Evolutionary conservation across 2,888 invertebrate genomes (phyloP).

Genomic region (Drepanosiphum platanoidis): DNA sequence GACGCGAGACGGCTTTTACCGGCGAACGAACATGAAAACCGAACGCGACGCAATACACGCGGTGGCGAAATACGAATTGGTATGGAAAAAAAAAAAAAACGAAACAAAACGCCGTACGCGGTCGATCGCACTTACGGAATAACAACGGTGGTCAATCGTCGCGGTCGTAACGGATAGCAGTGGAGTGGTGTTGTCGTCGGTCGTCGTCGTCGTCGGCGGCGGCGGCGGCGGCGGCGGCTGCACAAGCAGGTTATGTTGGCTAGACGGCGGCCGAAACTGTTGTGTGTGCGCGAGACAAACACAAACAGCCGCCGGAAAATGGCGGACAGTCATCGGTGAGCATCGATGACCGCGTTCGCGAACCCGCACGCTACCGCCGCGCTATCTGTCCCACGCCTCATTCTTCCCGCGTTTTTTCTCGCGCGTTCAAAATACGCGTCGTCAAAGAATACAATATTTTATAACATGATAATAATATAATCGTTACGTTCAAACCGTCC

Average conservation of each 20-base stretch:
- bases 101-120: conserved; percentile 28
- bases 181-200: conserved; percentile 36
- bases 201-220: conserved; percentile 41
- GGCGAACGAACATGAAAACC: conserved; percentile 4
- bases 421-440: not conserved
- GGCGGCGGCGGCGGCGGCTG: conserved; percentile 23
- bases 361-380: not conserved
- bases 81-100: not conserved
- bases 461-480: no score
- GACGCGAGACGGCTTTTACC: conserved; percentile 27
- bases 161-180: conserved; percentile 55
- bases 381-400: not conserved
- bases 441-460: not conserved
- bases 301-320: conserved; percentile 60
- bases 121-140: conserved; percentile 26
- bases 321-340: conserved; percentile 58
- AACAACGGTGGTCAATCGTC: conserved; percentile 49
- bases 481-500: no score
- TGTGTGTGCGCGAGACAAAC: conserved; percentile 58
- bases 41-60: not conserved
- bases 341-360: conserved; percentile 58
- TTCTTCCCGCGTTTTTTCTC: conserved; percentile 6
- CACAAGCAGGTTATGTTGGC: conserved; percentile 60
- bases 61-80: no score
- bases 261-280: conserved; percentile 61